Evolutionary conservation across 2,113 vertebrate species (phyloP).

Genomic region (Raphicerus campestris): DNA sequence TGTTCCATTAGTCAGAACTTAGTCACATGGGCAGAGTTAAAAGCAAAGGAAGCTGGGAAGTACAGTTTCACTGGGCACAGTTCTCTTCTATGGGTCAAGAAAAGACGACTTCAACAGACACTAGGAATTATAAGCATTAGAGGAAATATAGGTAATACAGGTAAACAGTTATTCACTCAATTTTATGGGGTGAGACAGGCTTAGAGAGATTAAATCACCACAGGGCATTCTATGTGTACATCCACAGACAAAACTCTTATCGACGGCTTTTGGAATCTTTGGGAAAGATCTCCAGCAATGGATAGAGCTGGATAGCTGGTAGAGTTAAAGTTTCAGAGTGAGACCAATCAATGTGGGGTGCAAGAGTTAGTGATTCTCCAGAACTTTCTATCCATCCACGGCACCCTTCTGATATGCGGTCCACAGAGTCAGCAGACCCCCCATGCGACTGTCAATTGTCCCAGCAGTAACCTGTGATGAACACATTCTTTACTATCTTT

Average conservation of each 20-base stretch:
- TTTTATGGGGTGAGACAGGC: background rate
- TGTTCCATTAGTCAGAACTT: background rate
- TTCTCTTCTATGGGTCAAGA: background rate
- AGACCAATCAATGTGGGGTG: background rate
- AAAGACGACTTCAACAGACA: background rate
- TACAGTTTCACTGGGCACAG: background rate
- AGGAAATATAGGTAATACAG: background rate
- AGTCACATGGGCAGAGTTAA: background rate
- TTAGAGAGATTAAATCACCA: background rate
- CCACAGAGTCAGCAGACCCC: background rate
- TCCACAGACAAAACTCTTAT: background rate
- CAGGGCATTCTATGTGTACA: background rate
- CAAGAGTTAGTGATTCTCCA: background rate
- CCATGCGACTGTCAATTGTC: rapidly evolving
- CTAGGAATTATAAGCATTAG: background rate
- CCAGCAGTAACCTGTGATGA: background rate
- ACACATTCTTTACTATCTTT: background rate
- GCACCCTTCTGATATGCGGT: background rate
- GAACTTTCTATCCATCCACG: background rate
- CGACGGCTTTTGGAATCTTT: background rate
- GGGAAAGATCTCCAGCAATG: background rate
- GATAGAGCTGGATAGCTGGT: background rate
- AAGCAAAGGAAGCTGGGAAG: background rate
- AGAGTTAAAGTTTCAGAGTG: background rate
- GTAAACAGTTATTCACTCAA: background rate